Evolutionary conservation across 2,797 vertebrate species (phyloP).

Genomic region (Alexandromys oeconomus): DNA sequence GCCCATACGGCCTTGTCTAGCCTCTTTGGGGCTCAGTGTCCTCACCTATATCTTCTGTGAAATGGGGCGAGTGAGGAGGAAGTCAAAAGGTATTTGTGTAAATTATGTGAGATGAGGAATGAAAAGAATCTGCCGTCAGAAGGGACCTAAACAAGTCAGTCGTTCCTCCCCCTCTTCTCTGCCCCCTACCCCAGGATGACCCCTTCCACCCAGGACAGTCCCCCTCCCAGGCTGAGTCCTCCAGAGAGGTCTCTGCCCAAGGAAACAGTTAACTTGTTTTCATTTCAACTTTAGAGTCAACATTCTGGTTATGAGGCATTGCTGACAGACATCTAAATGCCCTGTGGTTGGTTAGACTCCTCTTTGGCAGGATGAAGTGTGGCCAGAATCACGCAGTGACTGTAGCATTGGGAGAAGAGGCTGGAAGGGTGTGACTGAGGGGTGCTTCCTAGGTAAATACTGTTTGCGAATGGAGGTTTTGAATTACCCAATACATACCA

Average conservation of each 20-base stretch:
- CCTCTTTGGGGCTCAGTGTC: neutral
- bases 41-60: neutral
- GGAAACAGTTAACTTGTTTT: slow-evolving; percentile 53
- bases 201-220: neutral
- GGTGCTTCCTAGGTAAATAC: neutral
- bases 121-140: slow-evolving; percentile 10
- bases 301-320: slow-evolving; percentile 11
- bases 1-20: neutral
- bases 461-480: neutral
- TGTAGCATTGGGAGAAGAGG: neutral
- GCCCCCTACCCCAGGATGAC: neutral
- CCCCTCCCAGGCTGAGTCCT: neutral
- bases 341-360: neutral
- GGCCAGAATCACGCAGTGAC: neutral
- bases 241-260: slow-evolving; percentile 36
- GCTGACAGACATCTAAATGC: slow-evolving; percentile 1
- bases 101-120: neutral
- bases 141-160: neutral
- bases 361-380: neutral
- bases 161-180: neutral
- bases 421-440: neutral
- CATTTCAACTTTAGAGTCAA: slow-evolving; percentile 10
- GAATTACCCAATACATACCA: neutral
- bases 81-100: neutral
- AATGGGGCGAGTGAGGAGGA: neutral